phyloP scores from a whole-genome alignment of 2,888 invertebrate genomes.

The Perizoma affinitatum region DNA sequence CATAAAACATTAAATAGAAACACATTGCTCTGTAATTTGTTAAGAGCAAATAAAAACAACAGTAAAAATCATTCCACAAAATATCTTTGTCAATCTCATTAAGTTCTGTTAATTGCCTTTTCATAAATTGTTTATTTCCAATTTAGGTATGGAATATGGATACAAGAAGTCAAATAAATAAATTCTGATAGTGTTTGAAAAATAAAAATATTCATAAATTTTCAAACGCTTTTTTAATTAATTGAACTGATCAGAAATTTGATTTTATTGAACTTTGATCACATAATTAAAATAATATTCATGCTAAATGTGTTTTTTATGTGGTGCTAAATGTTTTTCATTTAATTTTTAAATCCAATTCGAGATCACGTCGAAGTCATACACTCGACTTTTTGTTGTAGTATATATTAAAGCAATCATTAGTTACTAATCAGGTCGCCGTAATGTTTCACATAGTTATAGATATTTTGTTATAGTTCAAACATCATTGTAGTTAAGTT shows the following conservation, averaged over 20 bases:
- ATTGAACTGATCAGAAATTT: not conserved
- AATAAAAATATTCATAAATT: conserved; percentile 10
- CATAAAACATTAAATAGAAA: conserved; percentile 25
- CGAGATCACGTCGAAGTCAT: conserved; percentile 78
- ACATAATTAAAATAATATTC: conserved; percentile 20
- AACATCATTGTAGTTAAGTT: no score
- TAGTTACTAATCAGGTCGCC: conserved; percentile 67
- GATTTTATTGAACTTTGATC: conserved; percentile 19
- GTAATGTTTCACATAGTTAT: conserved; percentile 31
- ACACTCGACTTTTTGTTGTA: conserved; percentile 67
- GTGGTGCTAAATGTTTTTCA: no score
- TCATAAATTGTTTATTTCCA: no score
- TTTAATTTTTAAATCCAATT: conserved; percentile 62
- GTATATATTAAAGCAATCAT: conserved; percentile 73
- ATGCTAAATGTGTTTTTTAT: no score
- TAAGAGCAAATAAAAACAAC: conserved; percentile 9
- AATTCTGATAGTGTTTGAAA: not conserved
- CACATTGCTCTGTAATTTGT: conserved; percentile 10
- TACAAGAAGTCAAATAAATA: conserved; percentile 3
- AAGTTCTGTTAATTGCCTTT: not conserved
- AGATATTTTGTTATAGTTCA: not conserved
- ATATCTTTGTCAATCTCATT: conserved; percentile 1
- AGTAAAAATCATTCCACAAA: not conserved
- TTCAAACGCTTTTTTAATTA: not conserved
- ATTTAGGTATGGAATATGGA: not conserved